Evolutionary conservation across 1,140 invertebrate species (phyloP), one percentile per base, ranked within the genome.

Genomic region (Megathymus violae): DNA sequence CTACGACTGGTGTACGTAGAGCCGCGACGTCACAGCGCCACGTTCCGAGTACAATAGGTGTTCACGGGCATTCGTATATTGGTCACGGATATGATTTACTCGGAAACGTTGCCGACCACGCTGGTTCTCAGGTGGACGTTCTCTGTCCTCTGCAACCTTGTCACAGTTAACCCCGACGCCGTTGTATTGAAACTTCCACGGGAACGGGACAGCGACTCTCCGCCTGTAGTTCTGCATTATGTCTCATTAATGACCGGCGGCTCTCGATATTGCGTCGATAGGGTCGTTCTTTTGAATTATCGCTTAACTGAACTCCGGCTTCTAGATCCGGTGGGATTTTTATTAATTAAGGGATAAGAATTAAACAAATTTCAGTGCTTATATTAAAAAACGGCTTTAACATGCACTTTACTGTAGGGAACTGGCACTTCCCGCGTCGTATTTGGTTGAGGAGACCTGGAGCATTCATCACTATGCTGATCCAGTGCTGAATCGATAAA

Each of bases 111-210:
- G 61, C 62, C 64, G 59, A 72, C 74, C 72, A 75, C 74, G 72
- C 72, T 60, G 74, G 80, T 80, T 84, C 83, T 84, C 78, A 80
- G 85, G 78, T 82, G 76, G n/a, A n/a, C n/a, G 78, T 85, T 76
- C 64, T 79, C 74, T 74, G 63, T n/a, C n/a, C n/a, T 67, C 71
- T 78, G 67, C 76, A 85, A 78, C 85, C 82, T 88, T 88, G 83
- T 88, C 82, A 85, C 78, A 85, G 71, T 85, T 86, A 80, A 81
- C 82, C 76, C 73, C 77, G 69, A 79, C 80, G 77, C 61, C 58
- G 68, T 50, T 41, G 76, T 79, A 85, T 84, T 76, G 81, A 84
- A 85, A 85, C 64, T 84, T 82, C 69, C 77, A 71, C 80, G 80
- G 81, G 82, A 88, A 88, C 72, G 74, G 69, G 80, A 71, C 79